Evolutionary conservation across 2,888 invertebrate genomes (phyloP).

Genomic region (Vesta saturnalis): DNA sequence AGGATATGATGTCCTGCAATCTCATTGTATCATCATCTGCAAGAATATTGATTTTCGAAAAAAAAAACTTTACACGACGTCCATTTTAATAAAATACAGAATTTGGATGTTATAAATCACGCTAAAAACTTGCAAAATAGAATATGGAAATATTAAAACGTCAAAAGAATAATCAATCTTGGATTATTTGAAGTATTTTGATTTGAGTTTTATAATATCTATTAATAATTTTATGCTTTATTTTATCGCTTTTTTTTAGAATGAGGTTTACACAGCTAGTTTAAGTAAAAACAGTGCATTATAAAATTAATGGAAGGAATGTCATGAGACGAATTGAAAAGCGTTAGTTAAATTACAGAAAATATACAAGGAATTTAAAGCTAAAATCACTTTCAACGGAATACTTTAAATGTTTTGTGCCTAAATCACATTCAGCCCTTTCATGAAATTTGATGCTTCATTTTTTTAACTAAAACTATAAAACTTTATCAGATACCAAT

Average conservation of each 20-base stretch:
- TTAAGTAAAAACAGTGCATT: too few species aligned
- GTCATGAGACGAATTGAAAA: too few species aligned
- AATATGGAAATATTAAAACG: slow-evolving; percentile 1
- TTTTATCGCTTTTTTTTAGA: background rate
- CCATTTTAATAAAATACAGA: background rate
- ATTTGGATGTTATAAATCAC: background rate
- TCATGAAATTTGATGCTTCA: too few species aligned
- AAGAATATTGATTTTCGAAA: background rate
- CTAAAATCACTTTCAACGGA: background rate
- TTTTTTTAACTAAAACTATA: too few species aligned
- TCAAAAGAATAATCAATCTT: background rate
- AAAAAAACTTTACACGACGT: background rate
- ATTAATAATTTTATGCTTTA: background rate
- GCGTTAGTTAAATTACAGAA: background rate
- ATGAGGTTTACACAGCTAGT: background rate
- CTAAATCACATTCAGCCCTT: too few species aligned
- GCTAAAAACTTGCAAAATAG: too few species aligned
- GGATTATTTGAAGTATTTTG: background rate
- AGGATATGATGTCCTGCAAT: slow-evolving; percentile 24
- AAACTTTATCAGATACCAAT: too few species aligned
- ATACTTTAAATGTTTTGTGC: background rate
- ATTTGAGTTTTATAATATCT: background rate
- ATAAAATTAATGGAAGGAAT: background rate
- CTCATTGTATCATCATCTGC: slow-evolving; percentile 18
- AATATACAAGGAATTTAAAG: background rate